These are phyloP conservation scores for Yponomeuta malinellus DNA, from an alignment of 2,888 invertebrate species.

Conservation along the genomic window DNA sequence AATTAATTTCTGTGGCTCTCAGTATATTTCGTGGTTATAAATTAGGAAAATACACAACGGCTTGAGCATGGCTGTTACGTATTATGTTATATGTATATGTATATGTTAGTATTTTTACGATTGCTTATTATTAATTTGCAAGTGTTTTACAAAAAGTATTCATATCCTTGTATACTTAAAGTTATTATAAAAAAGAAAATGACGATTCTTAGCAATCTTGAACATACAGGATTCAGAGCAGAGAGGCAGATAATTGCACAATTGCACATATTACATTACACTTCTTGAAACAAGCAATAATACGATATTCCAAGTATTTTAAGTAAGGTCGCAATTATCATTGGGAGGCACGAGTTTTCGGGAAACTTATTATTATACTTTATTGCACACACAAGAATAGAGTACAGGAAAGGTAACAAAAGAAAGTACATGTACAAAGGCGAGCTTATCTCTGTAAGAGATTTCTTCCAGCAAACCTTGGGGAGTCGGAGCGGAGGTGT, in stretches of 20 bases:
- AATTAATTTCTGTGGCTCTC: too few species aligned
- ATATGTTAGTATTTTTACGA: too few species aligned
- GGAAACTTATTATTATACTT: neutral
- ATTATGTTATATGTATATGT: too few species aligned
- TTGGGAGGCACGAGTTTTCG: conserved; percentile 6
- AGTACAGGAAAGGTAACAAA: too few species aligned
- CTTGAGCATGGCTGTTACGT: too few species aligned
- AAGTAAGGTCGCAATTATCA: conserved; percentile 24
- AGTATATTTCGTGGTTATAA: too few species aligned
- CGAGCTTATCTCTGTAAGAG: too few species aligned
- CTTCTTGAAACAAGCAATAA: conserved; percentile 7
- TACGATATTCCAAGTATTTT: conserved; percentile 15
- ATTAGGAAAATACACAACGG: too few species aligned
- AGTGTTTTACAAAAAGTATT: neutral
- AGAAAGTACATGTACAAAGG: too few species aligned
- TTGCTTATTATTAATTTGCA: neutral
- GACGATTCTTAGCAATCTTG: neutral
- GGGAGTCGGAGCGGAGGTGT: too few species aligned
- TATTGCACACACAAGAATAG: too few species aligned
- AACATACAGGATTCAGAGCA: conserved; percentile 1
- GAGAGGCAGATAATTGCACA: conserved; percentile 1
- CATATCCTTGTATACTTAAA: neutral
- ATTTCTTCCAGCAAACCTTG: too few species aligned
- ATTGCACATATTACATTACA: neutral
- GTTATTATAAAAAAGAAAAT: neutral